Base-by-base conservation (phyloP, 1,140 invertebrate species). In the Drosophila cardini region DNA sequence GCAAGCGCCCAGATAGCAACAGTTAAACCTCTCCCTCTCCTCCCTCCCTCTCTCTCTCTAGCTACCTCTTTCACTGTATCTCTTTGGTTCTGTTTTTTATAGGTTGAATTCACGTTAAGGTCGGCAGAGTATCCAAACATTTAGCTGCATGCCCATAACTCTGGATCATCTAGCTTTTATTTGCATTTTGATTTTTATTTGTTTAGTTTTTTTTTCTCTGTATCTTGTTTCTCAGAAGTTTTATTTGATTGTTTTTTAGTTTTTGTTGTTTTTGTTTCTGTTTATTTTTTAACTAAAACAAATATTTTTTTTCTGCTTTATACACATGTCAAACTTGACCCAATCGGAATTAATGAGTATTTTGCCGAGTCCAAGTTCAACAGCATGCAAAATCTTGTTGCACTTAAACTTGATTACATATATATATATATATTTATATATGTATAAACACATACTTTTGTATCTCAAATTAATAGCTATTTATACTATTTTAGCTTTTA, bases 181-280 rank as follows among this genome's bases (percentile, higher is more conserved):
- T 86, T 86, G 71, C 82, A 86, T 86, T 86, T 85, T 75, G 70
- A 85, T 85, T 86, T 72, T 36, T 76, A 67, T 82, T 76, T 55
- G 9, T 34, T 0, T 18, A 1, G 2, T 55, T 2, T 55, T 4
- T 53, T 2, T 55, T 15, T 38, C 34, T 55, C 5, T 38, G 3
- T 62, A 32, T 61, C 21, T 21, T 32, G 9, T 64, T 84, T 85
- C 80, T 63, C 26, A 32, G 76, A 84, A 80, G 52, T 42, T 72
- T 53, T 36, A 77, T 78, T 63, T 56, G 38, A 46, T 63, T 26
- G 21, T 55, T 9, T 38, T 16, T 55, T 11, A 18, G 3, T 62
- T 34, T 60, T n/a, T 21, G 16, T 84, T 55, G 13, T 38, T 16
- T 55, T 11, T 38, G 3, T 62, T 34, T 60, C 18, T 21, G 16